These are phyloP conservation scores for Lepus timidus DNA, from an alignment of 2,113 vertebrate species.

Conservation along the genomic window DNA sequence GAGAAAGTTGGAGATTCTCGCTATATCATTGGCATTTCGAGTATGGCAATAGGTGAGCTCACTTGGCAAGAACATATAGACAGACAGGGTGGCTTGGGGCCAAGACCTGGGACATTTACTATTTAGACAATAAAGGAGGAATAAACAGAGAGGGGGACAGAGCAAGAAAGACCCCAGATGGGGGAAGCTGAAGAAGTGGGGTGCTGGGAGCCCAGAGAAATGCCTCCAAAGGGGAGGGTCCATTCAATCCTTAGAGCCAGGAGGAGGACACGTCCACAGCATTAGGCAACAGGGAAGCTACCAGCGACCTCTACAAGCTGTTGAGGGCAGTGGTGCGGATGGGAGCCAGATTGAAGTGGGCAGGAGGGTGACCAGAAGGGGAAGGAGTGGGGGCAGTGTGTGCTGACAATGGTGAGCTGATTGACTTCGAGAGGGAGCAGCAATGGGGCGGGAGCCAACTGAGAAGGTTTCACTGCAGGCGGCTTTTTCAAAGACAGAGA, in stretches of 20 bases:
- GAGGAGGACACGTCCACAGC: no score
- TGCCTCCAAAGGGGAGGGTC: not conserved
- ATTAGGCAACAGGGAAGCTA: not conserved
- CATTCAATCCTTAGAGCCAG: not conserved
- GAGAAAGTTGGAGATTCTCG: not conserved
- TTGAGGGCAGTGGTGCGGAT: not conserved
- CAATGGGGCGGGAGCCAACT: not conserved
- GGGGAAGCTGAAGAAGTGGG: no score
- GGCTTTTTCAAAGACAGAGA: not conserved
- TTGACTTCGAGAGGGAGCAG: not conserved
- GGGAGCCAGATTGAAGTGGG: not conserved
- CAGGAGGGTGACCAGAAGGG: not conserved
- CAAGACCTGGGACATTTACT: not conserved
- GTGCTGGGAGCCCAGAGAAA: not conserved
- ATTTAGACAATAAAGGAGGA: not conserved
- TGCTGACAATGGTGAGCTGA: not conserved
- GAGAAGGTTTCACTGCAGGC: not conserved
- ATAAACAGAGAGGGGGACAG: not conserved
- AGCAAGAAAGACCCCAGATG: not conserved
- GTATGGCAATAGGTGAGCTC: no score
- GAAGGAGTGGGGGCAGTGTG: not conserved
- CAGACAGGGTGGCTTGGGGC: not conserved
- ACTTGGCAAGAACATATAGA: not conserved
- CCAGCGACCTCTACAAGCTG: not conserved
- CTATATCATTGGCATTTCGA: fast-evolving